phyloP scores from a whole-genome alignment of 2,113 vertebrate species.

The Peromyscus polionotus region DNA sequence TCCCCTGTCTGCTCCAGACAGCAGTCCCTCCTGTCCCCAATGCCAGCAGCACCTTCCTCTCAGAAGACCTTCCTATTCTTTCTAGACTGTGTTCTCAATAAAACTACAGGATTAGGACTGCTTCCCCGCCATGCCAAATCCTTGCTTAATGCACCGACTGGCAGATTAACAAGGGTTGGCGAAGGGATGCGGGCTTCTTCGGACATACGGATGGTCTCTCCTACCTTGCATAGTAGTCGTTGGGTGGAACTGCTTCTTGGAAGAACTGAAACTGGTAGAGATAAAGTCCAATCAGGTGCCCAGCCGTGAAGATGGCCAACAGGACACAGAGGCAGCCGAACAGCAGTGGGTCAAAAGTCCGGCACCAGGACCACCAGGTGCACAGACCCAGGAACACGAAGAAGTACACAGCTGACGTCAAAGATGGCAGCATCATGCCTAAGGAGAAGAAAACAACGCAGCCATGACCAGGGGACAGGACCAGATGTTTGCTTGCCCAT shows the following conservation, averaged over 20 bases:
- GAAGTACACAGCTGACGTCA: conserved; percentile 98
- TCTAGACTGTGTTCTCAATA: background rate
- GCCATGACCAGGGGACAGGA: background rate
- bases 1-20: background rate
- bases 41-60: background rate
- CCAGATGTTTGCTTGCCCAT: background rate
- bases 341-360: conserved; percentile 94
- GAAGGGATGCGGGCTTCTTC: rapidly evolving
- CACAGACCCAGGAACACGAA: conserved; percentile 97
- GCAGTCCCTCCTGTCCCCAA: background rate
- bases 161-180: background rate
- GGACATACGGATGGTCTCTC: background rate
- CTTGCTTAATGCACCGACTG: background rate
- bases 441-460: conserved; percentile 59
- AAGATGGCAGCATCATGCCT: conserved; percentile 98
- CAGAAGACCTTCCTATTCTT: background rate
- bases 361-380: conserved; percentile 99
- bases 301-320: conserved; percentile 98
- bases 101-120: background rate
- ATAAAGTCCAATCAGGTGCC: conserved; percentile 97
- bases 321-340: conserved; percentile 99
- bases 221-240: conserved; percentile 95
- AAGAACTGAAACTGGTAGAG: conserved; percentile 99
- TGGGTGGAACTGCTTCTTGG: conserved; percentile 93
- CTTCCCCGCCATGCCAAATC: background rate